Conservation (phyloP, 2,888 invertebrate genomes). For the Tinea trinotella region DNA sequence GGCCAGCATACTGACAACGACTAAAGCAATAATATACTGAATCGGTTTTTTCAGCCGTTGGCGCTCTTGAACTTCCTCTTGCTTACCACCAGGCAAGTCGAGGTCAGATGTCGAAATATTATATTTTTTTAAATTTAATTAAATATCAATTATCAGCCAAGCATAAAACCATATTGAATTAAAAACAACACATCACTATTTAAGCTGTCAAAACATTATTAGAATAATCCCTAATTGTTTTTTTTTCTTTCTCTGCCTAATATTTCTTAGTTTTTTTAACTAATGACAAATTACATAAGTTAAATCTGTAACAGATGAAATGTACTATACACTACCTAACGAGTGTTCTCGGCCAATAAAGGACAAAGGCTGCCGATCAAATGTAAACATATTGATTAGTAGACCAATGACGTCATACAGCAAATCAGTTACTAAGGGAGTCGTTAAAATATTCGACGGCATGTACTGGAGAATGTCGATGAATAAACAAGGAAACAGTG, state of each 20-base stretch:
- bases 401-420: conserved; percentile 11
- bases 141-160: too few species aligned
- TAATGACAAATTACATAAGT: background rate
- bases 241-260: too few species aligned
- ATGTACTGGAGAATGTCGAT: conserved; percentile 26
- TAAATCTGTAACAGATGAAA: conserved; percentile 35
- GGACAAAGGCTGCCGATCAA: conserved; percentile 30
- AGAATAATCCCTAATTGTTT: background rate
- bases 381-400: conserved; percentile 8
- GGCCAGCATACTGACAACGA: too few species aligned
- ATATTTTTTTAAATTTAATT: too few species aligned
- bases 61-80: too few species aligned
- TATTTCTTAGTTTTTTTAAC: background rate
- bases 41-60: too few species aligned
- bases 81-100: too few species aligned
- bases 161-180: too few species aligned
- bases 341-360: conserved; percentile 38
- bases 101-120: too few species aligned
- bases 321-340: conserved; percentile 43
- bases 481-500: conserved; percentile 22
- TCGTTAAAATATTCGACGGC: conserved; percentile 27
- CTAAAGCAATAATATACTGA: too few species aligned
- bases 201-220: too few species aligned
- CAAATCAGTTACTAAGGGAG: conserved; percentile 22
- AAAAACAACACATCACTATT: too few species aligned